phyloP scores from a whole-genome alignment of 2,113 vertebrate genomes.

The Nyctibius bracteatus region DNA sequence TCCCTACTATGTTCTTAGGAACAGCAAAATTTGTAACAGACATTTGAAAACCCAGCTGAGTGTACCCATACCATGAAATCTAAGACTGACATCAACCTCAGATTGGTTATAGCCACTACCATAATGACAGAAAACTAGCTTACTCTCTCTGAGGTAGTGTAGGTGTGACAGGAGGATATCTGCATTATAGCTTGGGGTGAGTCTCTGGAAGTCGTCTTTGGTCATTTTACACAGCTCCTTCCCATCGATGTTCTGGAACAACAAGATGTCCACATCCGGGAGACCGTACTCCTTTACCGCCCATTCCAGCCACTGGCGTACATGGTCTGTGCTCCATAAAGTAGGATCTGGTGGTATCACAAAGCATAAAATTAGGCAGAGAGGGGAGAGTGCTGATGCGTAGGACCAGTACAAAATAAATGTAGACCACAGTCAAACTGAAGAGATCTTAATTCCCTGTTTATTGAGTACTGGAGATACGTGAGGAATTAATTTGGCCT shows the following conservation, averaged over 20 bases:
- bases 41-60: background rate
- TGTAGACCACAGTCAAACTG: background rate
- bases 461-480: background rate
- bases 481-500: background rate
- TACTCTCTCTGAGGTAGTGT: conserved; percentile 96
- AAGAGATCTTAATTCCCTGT: background rate
- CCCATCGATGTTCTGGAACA: conserved; percentile 87
- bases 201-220: conserved; percentile 87
- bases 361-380: background rate
- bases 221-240: conserved; percentile 90
- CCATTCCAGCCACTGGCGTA: conserved; percentile 91
- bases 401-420: background rate
- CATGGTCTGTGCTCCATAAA: conserved; percentile 85
- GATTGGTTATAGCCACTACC: background rate
- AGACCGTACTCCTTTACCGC: conserved; percentile 86
- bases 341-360: conserved; percentile 76
- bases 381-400: background rate
- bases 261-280: conserved; percentile 79
- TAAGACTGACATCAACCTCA: background rate
- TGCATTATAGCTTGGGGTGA: conserved; percentile 86
- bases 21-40: background rate
- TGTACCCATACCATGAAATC: background rate
- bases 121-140: conserved; percentile 5
- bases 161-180: conserved; percentile 90
- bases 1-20: background rate